Evolutionary conservation across 2,888 invertebrate genomes (phyloP), one percentile per base, ranked within the genome.

Genomic region (Aleiodes alternator): DNA sequence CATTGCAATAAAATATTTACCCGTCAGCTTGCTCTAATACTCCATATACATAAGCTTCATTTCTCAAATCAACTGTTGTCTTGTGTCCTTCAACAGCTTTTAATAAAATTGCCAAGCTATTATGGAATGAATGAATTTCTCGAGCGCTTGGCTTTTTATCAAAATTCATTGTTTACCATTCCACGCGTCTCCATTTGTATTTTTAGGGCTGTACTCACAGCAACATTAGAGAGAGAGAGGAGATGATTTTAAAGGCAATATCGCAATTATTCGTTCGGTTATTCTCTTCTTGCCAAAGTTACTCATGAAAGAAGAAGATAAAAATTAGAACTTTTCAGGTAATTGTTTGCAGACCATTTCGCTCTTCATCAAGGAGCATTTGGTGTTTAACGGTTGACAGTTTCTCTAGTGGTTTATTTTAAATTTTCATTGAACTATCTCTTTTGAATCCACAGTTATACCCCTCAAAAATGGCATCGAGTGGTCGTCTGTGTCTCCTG

Each of bases 41-140:
- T 57, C 95, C 95, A 84, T 92, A 92, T 50, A 94, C 90, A 83
- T 90, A 92, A 0, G 92, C 89, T 84, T 94, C 94, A 87, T 94
- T 93, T 80, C 93, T 90, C 61, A 95, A 89, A 88, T 95, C 95
- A 38, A 95, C 90, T 29, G 92, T 92, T 4, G 94, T 92, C 82
- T 91, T 92, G 81, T 91, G 89, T 8, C 92, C 92, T 88, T 93
- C 91, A 71, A 94, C 89, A 71, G 92, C 91, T 90, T 92, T 93
- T 50, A 93, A 90, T 80, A 94, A 89, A 83, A 93, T 91, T n/a
- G 93, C 84, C 79, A 94, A 88, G 75, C 91, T 93, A 82, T 94
- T 94, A 78, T 92, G 91, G 80, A 91, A 92, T 72, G 88, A 90
- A 83, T 83, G 88, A 75, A 83, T 84, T 78, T 91, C 90, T 74